Percentiles rank a stretch among this genome's conserved stretches.
Conservation (phyloP, 2,113 vertebrate species). For the Scomber scombrus region DNA sequence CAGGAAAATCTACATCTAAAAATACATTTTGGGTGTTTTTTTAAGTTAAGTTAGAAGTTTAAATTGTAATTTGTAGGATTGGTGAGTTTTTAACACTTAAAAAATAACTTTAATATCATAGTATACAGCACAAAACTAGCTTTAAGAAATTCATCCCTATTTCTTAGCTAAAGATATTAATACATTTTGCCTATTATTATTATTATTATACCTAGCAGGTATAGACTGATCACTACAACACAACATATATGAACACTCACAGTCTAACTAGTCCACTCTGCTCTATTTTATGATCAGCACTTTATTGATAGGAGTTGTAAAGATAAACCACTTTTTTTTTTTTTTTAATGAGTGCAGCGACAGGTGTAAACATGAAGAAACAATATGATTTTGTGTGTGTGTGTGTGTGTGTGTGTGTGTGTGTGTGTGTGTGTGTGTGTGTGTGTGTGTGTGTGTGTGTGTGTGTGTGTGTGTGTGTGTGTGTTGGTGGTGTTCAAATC, state of each 20-base stretch:
- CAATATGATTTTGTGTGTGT: not conserved
- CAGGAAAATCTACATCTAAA: not conserved
- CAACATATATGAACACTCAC: not conserved
- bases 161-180: too few relatives aligned
- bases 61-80: not conserved
- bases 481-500: conserved; percentile 5
- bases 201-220: not conserved
- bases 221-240: not conserved
- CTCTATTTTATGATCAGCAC: conserved; percentile 35
- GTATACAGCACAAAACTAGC: too few relatives aligned
- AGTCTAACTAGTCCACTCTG: not conserved
- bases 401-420: not conserved
- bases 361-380: conserved; percentile 16
- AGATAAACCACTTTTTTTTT: conserved; percentile 51
- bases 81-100: not conserved
- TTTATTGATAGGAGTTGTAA: conserved; percentile 56
- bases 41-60: not conserved
- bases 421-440: not conserved
- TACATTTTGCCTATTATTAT: not conserved
- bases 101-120: too few relatives aligned
- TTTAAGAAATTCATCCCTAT: too few relatives aligned
- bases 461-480: not conserved
- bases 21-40: not conserved
- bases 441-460: not conserved
- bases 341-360: not conserved